Evolutionary conservation across 2,113 vertebrate genomes (phyloP).

Genomic region (Carettochelys insculpta): DNA sequence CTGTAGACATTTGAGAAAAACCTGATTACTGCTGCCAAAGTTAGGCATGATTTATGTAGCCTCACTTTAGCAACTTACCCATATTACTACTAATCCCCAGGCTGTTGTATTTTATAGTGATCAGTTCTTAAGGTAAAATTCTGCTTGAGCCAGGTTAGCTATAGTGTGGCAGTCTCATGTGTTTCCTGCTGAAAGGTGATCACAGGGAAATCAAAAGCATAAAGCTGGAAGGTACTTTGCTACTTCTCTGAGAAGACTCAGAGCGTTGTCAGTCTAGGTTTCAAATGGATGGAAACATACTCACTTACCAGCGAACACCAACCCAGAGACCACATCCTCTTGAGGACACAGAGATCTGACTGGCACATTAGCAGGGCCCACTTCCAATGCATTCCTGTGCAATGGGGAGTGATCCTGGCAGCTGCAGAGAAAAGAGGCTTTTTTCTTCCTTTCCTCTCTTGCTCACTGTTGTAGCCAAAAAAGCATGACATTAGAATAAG

Average conservation of each 20-base stretch:
- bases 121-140: neutral
- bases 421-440: neutral
- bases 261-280: neutral
- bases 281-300: constrained; percentile 59
- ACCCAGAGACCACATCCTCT: neutral
- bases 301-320: neutral
- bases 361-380: neutral
- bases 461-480: neutral
- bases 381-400: neutral
- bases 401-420: neutral
- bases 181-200: constrained; percentile 12
- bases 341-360: neutral
- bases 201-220: constrained; percentile 24
- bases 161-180: neutral
- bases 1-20: neutral
- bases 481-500: too few relatives aligned
- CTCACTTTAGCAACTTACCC: neutral
- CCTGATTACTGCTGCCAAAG: neutral
- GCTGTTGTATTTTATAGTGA: neutral
- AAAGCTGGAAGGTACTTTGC: constrained; percentile 14
- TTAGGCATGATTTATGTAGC: neutral
- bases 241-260: neutral
- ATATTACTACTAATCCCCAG: neutral
- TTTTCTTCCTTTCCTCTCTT: constrained; percentile 23
- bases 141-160: neutral